phyloP scores from a whole-genome alignment of 1,140 invertebrate genomes.

The Cyrtorhinus lividipennis region DNA sequence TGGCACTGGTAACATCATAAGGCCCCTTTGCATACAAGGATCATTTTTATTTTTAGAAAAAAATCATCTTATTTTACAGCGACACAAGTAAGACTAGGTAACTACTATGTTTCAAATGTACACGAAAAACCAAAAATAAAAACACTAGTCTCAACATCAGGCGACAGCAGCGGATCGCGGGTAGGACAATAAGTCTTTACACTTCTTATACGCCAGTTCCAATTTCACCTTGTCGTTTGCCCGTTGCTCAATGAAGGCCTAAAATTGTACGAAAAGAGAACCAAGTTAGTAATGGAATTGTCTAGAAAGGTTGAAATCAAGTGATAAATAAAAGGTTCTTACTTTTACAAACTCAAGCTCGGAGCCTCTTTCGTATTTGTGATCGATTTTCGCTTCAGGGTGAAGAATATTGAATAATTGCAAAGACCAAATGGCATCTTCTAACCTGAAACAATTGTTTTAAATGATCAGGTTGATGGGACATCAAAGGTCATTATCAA shows the following conservation, averaged over 20 bases:
- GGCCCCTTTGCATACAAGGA: too few relatives aligned
- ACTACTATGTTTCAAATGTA: too few relatives aligned
- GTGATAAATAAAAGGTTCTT: neutral
- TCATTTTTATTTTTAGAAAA: too few relatives aligned
- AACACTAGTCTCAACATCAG: too few relatives aligned
- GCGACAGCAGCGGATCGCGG: slow-evolving; percentile 5
- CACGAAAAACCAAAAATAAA: too few relatives aligned
- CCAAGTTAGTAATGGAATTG: neutral
- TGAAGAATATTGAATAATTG: slow-evolving; percentile 42
- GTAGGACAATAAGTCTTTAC: neutral
- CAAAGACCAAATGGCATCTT: slow-evolving; percentile 43
- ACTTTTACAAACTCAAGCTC: neutral
- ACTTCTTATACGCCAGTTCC: slow-evolving; percentile 7
- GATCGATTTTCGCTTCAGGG: slow-evolving; percentile 30
- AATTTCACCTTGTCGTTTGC: slow-evolving; percentile 3
- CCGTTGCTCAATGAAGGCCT: slow-evolving; percentile 4
- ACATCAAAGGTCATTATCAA: neutral
- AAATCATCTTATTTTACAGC: too few relatives aligned
- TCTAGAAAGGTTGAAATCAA: neutral
- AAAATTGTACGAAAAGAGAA: neutral
- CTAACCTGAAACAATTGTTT: slow-evolving; percentile 29
- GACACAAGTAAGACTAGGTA: too few relatives aligned
- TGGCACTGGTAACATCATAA: too few relatives aligned
- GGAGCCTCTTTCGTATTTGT: neutral
- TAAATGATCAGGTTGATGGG: neutral